phyloP scores from a whole-genome alignment of 2,888 invertebrate genomes.

The Amiota minor region DNA sequence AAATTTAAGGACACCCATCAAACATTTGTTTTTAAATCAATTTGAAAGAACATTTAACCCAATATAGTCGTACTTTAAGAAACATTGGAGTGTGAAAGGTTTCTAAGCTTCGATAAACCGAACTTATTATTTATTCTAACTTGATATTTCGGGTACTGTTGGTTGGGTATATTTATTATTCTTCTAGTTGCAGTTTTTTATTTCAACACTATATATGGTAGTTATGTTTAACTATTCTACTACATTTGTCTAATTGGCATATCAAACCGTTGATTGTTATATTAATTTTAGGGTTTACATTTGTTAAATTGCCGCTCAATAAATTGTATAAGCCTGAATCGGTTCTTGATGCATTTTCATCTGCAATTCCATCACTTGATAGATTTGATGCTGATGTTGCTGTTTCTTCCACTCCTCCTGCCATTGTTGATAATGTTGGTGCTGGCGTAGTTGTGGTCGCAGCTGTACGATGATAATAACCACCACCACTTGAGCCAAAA shows the following conservation, averaged over 20 bases:
- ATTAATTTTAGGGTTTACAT: conserved; percentile 53
- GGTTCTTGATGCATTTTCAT: conserved; percentile 49
- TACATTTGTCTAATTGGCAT: conserved; percentile 34
- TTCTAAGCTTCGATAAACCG: too few species aligned
- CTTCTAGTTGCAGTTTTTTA: too few species aligned
- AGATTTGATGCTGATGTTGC: conserved; percentile 42
- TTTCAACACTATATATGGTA: too few species aligned
- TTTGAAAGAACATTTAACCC: too few species aligned
- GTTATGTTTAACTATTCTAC: too few species aligned
- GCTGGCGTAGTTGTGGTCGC: conserved; percentile 35
- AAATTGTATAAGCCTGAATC: conserved; percentile 54
- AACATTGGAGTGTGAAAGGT: too few species aligned
- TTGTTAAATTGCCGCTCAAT: conserved; percentile 64
- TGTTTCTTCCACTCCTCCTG: conserved; percentile 26
- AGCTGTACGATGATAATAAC: conserved; percentile 49
- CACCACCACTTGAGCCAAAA: conserved; percentile 47
- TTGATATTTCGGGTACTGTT: too few species aligned
- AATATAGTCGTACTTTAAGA: too few species aligned
- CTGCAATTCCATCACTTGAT: conserved; percentile 29
- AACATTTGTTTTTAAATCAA: too few species aligned
- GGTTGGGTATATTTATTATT: too few species aligned
- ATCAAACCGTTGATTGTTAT: conserved; percentile 52
- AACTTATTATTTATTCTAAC: too few species aligned
- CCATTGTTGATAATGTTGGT: conserved; percentile 29
- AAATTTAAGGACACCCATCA: too few species aligned